Conservation (phyloP, 2,888 invertebrate genomes). For the Alloplasta piceator region DNA sequence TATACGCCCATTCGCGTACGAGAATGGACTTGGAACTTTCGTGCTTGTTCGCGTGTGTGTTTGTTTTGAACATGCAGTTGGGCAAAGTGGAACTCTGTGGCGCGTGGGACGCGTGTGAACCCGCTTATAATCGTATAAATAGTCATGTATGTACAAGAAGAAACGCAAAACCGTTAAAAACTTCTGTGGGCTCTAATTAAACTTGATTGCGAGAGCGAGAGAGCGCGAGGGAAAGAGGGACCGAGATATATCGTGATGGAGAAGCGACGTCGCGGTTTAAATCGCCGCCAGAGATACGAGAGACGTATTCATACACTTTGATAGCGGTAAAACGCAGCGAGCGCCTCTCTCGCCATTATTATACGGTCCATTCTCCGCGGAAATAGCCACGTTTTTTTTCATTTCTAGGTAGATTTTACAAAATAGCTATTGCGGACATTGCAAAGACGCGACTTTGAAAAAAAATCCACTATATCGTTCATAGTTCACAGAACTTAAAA, state of each 20-base stretch:
- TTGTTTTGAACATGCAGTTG: constrained; percentile 21
- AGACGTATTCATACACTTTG: constrained; percentile 7
- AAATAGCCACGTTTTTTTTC: too few species aligned
- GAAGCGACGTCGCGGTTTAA: constrained; percentile 24
- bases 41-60: constrained; percentile 4
- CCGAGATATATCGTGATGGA: constrained; percentile 57
- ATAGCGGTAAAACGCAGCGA: constrained; percentile 1
- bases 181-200: constrained; percentile 62
- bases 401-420: too few species aligned
- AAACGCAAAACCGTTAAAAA: constrained; percentile 45
- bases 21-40: background rate
- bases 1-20: constrained; percentile 7
- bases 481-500: too few species aligned
- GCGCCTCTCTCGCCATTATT: too few species aligned
- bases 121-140: constrained; percentile 49
- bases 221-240: background rate
- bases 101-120: constrained; percentile 76
- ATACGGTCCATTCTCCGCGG: too few species aligned
- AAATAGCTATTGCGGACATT: too few species aligned
- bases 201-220: constrained; percentile 62
- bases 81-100: constrained; percentile 48
- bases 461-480: too few species aligned
- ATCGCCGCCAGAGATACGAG: background rate
- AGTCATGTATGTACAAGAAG: background rate
- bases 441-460: too few species aligned